Percentiles rank a stretch among this genome's conserved stretches.
These are phyloP conservation scores for Drosophila neotestacea DNA, from an alignment of 2,888 invertebrate species.

Conservation along the genomic window DNA sequence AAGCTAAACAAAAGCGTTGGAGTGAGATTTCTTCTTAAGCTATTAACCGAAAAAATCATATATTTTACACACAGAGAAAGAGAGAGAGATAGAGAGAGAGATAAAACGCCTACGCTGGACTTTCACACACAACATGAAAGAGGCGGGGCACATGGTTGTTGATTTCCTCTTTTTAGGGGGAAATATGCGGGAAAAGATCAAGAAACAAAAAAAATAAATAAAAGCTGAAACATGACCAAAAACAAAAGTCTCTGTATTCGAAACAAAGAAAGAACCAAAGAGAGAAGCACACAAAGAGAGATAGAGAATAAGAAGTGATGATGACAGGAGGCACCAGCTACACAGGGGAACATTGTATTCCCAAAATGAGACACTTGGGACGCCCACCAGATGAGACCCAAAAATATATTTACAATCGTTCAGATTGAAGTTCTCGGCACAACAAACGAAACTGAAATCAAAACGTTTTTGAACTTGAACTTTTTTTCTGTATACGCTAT, in stretches of 20 bases:
- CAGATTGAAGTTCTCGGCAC: constrained; percentile 2
- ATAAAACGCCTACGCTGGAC: constrained; percentile 62
- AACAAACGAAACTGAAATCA: constrained; percentile 40
- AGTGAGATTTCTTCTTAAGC: constrained; percentile 46
- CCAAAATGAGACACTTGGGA: constrained; percentile 50
- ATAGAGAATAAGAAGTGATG: not conserved
- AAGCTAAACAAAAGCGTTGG: constrained; percentile 29
- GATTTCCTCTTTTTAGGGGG: constrained; percentile 4
- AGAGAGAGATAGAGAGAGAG: not conserved
- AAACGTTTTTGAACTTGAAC: constrained; percentile 72
- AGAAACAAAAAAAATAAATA: not conserved
- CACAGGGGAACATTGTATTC: constrained; percentile 9
- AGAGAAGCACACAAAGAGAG: not conserved
- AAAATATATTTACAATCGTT: not conserved
- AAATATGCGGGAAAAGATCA: constrained; percentile 15
- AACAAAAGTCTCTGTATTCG: constrained; percentile 33
- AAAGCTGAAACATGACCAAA: constrained; percentile 31
- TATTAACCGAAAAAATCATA: constrained; percentile 44
- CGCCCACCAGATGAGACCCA: constrained; percentile 44
- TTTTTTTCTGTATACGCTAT: constrained; percentile 26
- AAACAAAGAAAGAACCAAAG: constrained; percentile 4
- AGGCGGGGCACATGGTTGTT: constrained; percentile 14
- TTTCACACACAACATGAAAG: constrained; percentile 56
- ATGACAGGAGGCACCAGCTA: constrained; percentile 8
- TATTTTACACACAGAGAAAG: constrained; percentile 9